Conservation (phyloP, 1,140 invertebrate genomes). For the Colletes gigas region DNA sequence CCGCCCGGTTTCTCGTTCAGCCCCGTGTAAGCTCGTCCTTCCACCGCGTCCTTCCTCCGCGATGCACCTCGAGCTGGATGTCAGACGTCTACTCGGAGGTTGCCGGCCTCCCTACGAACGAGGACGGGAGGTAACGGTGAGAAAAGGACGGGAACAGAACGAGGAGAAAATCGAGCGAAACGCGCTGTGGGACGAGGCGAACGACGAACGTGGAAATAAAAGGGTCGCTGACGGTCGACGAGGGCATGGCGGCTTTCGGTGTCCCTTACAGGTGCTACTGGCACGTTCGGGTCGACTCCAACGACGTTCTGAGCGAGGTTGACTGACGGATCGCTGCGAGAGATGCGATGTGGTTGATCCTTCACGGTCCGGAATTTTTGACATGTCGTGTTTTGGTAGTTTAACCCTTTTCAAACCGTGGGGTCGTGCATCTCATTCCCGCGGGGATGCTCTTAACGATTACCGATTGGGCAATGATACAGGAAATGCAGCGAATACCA, state of each 20-base stretch:
- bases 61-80: constrained; percentile 29
- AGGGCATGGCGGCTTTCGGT: constrained; percentile 1
- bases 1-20: constrained; percentile 56
- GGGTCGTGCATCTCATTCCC: too few relatives aligned
- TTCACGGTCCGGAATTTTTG: background rate
- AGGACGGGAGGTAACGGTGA: background rate
- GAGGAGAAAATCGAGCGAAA: constrained; percentile 14
- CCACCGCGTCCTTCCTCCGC: constrained; percentile 33
- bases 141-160: background rate
- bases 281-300: background rate
- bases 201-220: constrained; percentile 37
- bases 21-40: constrained; percentile 47
- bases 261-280: constrained; percentile 47
- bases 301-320: constrained; percentile 5
- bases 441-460: too few relatives aligned
- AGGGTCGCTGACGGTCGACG: background rate
- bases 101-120: constrained; percentile 26
- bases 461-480: too few relatives aligned
- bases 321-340: constrained; percentile 41
- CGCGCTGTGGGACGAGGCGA: constrained; percentile 3
- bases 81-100: constrained; percentile 44
- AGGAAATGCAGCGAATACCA: too few relatives aligned
- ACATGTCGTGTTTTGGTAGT: too few relatives aligned
- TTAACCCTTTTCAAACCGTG: too few relatives aligned
- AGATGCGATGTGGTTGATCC: background rate